Base-by-base conservation (phyloP, 2,113 vertebrate species). In the Onychorhynchus coronatus region DNA sequence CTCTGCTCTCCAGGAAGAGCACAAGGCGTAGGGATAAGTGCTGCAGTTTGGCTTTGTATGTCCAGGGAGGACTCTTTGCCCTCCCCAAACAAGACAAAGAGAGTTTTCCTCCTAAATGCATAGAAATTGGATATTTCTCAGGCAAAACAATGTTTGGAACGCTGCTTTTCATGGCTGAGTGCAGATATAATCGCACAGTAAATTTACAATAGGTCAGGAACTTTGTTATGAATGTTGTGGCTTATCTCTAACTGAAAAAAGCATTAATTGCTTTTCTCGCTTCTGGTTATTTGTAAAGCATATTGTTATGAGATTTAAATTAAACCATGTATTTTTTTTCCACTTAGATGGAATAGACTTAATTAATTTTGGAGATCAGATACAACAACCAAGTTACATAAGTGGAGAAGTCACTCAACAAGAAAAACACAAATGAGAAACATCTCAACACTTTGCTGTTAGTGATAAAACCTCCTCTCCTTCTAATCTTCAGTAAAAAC, bases 11-110 rank as follows among this genome's bases (percentile, higher is more conserved):
- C 42, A 63, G 42, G 39, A 78, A 18, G 15, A 74, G 20, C 14
- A 31, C 0, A 0, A 0, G 1, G 17, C 12, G 6, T 24, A 55
- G 47, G 3, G 25, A 21, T 23, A 44, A 6, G 27, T 27, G 15
- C 23, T 58, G 16, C 16, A 47, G 14, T 68, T 68, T 61, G 16
- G 63, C 21, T 42, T 41, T 2, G 5, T 52, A 12, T 18, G 7
- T 31, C 30, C 82, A 30, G 24, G 75, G 16, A 89, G 5, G 31
- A 72, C 4, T 27, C 14, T 55, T 39, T 85, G 18, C 27, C 12
- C 30, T 67, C 21, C 19, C 3, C 30, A 63, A 39, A 62, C 6
- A 46, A 55, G 12, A 75, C 28, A 59, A 58, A 82, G 30, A 73
- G 24, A 21, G 4, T 37, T 91, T 83, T 86, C 37, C 7, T 74